phyloP scores from a whole-genome alignment of 1,140 invertebrate genomes.

The Zaprionus ghesquierei region DNA sequence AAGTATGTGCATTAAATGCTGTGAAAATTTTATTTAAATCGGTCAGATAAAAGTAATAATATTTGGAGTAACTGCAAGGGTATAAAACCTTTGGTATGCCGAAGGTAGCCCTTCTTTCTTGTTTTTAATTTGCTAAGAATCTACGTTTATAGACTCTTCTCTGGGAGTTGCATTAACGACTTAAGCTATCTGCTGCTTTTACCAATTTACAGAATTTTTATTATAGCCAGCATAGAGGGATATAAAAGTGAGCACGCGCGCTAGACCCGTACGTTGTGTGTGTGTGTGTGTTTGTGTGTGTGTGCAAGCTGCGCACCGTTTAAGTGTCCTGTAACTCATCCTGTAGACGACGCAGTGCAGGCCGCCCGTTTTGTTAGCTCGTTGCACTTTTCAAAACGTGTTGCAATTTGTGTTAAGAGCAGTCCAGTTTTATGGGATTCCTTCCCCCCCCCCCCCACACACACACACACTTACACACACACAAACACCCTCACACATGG shows the following conservation, averaged over 20 bases:
- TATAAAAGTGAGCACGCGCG: constrained; percentile 33
- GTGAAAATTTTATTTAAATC: too few relatives aligned
- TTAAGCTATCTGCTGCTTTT: constrained; percentile 18
- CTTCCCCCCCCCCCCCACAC: background rate
- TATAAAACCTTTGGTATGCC: too few relatives aligned
- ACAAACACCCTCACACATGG: background rate
- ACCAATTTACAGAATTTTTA: constrained; percentile 38
- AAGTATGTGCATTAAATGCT: too few relatives aligned
- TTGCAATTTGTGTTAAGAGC: constrained; percentile 69
- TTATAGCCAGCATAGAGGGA: constrained; percentile 23
- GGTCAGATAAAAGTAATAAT: too few relatives aligned
- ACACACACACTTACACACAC: background rate
- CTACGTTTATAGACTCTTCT: background rate
- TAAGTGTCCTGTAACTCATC: constrained; percentile 35
- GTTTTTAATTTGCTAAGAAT: background rate
- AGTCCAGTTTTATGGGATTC: constrained; percentile 43
- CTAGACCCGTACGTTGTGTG: background rate
- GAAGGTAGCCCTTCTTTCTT: too few relatives aligned
- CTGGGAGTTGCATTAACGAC: constrained; percentile 2
- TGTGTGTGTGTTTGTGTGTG: background rate
- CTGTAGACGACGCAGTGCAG: constrained; percentile 35
- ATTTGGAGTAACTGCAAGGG: too few relatives aligned
- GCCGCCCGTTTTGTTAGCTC: constrained; percentile 43
- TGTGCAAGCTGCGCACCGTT: background rate
- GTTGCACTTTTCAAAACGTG: constrained; percentile 61